Evolutionary conservation across 37 sponge, comb jelly and placozoan genomes (phyloP), one percentile per base, ranked within the genome.

Genomic region (Diacarnus erythraeanus): DNA sequence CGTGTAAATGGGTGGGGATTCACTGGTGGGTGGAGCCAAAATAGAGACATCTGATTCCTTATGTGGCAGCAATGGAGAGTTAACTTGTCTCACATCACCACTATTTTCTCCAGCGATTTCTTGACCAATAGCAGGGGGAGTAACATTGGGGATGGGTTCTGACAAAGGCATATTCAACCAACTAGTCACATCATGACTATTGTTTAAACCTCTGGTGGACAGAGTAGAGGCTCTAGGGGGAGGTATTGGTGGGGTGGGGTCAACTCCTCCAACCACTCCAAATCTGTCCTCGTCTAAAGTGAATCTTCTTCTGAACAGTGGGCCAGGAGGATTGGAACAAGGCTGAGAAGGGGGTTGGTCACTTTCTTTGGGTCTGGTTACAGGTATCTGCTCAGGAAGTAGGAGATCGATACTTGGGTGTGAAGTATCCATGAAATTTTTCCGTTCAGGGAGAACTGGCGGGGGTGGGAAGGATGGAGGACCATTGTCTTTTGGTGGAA

Each of bases 381-480:
- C 43, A 3, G 71, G 43, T 42, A 12, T 26, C 27, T 65, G 3
- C 29, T 30, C 66, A 30, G 35, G 66, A 25, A 8, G 27, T 15
- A 35, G 66, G 34, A 3, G 31, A 35, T 18, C 33, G 2, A 2
- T 2, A 31, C 35, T 30, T 31, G 66, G 34, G 12, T 26, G 59
- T 6, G 43, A 5, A 4, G 58, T 31, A 2, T 5, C 69, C 38
- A 56, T 42, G 17, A 71, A 17, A 54, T 21, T 44, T 21, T 69
- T 31, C 3, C 38, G 27, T 35, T 67, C 64, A 10, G 59, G 10
- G 60, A 76, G 44, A 20, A 63, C 64, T 15, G 85, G 75, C 9
- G 83, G 83, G 2, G 83, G 83, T 18, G 76, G 22, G 10, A 66
- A 66, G 26, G 67, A 15, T 29, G 83, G 75, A 33, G 83, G 83